Base-by-base conservation (phyloP, 2,888 invertebrate genomes). In the Galeruca laticollis region DNA sequence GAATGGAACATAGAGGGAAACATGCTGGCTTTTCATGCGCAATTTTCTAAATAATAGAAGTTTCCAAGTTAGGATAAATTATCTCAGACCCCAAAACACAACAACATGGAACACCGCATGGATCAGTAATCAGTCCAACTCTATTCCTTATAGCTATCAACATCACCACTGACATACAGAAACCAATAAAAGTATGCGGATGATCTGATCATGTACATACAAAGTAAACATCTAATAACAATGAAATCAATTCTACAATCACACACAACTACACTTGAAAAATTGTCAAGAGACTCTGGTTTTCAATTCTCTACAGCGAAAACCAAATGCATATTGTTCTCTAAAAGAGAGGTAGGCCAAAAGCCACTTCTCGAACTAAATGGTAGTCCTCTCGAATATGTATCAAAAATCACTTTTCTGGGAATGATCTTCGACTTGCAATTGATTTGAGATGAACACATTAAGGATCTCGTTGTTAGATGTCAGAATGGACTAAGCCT, bases 31-130 rank as follows among this genome's bases (percentile, higher is more conserved):
- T n/a, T n/a, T n/a, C n/a, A n/a, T n/a, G n/a, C n/a, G n/a, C n/a
- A n/a, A n/a, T n/a, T n/a, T n/a, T n/a, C n/a, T n/a, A n/a, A n/a
- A n/a, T n/a, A n/a, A n/a, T n/a, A n/a, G n/a, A n/a, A n/a, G n/a
- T n/a, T n/a, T n/a, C n/a, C n/a, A 51, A 37, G 37, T 37, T 37
- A 37, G 37, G 37, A 37, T 37, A 37, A 37, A 37, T 37, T 37
- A 37, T 37, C 37, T 37, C 6, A 9, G 10, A 37, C 37, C 37
- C 6, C 37, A 37, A 37, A 37, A 37, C n/a, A n/a, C n/a, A n/a
- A n/a, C n/a, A n/a, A n/a, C n/a, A n/a, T n/a, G n/a, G n/a, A n/a
- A n/a, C n/a, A 37, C 37, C 37, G 10, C 37, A 37, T 6, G 10
- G 37, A 37, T 37, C 37, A 37, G 37, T 37, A 9, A 37, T 37